phyloP scores from a whole-genome alignment of 2,113 vertebrate genomes.

The Tyto alba region DNA sequence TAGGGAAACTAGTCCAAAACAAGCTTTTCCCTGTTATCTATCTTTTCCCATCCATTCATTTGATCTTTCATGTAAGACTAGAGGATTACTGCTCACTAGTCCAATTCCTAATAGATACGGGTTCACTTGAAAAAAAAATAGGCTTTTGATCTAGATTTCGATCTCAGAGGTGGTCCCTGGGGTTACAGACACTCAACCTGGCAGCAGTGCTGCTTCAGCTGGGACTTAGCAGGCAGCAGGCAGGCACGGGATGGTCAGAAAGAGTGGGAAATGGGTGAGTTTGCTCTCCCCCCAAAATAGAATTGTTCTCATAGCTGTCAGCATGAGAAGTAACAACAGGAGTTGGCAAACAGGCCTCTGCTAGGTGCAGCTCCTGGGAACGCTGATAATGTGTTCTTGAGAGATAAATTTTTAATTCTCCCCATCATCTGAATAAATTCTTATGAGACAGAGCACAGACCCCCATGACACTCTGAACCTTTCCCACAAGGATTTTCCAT shows the following conservation, averaged over 20 bases:
- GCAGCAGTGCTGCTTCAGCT: neutral
- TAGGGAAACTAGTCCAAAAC: constrained; percentile 5
- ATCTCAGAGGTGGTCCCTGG: neutral
- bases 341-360: neutral
- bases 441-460: neutral
- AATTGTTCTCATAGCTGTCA: neutral
- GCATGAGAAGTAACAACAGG: neutral
- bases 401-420: constrained; percentile 17
- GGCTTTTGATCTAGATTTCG: constrained; percentile 1
- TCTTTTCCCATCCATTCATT: neutral
- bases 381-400: neutral
- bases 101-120: neutral
- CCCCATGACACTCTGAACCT: neutral
- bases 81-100: neutral
- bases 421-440: neutral
- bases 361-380: constrained; percentile 16
- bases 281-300: neutral
- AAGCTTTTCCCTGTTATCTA: neutral
- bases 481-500: neutral
- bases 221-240: neutral
- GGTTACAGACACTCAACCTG: neutral
- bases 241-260: neutral
- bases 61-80: neutral
- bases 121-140: neutral
- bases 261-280: neutral